Percentiles rank a stretch among this genome's conserved stretches.
phyloP scores from a whole-genome alignment of 2,797 vertebrate genomes.

The Dendrocincla fuliginosa region DNA sequence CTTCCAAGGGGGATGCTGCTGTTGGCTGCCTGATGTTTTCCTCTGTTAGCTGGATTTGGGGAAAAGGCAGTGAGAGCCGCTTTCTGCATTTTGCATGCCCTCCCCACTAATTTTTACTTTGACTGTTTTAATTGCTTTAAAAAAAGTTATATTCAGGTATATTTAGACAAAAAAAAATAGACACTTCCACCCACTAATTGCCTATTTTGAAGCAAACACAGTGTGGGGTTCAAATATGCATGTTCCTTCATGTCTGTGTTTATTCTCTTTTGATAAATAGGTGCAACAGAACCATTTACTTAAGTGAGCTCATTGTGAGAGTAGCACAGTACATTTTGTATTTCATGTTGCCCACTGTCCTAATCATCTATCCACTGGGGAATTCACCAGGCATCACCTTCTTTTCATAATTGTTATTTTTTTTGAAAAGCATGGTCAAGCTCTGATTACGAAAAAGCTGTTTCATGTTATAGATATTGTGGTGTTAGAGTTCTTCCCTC shows the following conservation, averaged over 20 bases:
- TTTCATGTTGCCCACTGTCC: neutral
- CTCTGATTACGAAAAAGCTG: neutral
- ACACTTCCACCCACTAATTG: accelerated
- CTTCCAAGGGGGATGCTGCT: neutral
- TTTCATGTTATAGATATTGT: neutral
- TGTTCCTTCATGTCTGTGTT: neutral
- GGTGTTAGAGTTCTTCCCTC: neutral
- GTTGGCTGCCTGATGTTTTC: neutral
- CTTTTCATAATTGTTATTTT: neutral
- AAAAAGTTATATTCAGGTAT: neutral
- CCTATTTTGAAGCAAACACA: neutral
- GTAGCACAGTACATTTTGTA: neutral
- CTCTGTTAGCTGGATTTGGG: neutral
- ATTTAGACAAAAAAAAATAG: neutral
- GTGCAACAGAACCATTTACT: neutral
- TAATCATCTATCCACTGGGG: neutral
- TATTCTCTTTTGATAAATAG: neutral
- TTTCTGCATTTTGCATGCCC: neutral
- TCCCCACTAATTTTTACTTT: neutral
- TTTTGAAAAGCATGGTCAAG: neutral
- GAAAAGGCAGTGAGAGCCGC: neutral
- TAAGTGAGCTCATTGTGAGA: neutral
- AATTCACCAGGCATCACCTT: neutral
- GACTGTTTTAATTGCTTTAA: neutral
- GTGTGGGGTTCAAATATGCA: neutral